phyloP scores from a whole-genome alignment of 2,113 vertebrate genomes.

The Nothocercus julius region DNA sequence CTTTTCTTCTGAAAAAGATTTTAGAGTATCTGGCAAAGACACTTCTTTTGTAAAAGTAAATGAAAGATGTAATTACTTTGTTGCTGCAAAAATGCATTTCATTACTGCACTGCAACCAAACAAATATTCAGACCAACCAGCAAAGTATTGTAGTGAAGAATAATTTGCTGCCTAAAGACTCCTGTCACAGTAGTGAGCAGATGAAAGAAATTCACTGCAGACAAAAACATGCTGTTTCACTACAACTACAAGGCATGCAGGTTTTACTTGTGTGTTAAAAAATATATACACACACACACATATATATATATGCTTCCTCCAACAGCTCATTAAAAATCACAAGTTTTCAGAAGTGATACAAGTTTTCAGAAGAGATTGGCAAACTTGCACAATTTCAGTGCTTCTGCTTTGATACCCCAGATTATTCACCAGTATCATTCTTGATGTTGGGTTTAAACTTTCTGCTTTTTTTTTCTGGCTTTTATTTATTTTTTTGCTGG shows the following conservation, averaged over 20 bases:
- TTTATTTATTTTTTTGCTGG: not conserved
- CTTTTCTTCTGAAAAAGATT: not conserved
- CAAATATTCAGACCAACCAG: not conserved
- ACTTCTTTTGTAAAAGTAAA: not conserved
- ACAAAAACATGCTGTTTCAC: not conserved
- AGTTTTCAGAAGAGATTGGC: not conserved
- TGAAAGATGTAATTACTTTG: not conserved
- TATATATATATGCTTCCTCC: not conserved
- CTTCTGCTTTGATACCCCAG: not conserved
- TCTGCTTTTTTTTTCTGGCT: not conserved
- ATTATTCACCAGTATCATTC: not conserved
- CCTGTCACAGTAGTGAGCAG: not conserved
- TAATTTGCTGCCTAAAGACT: not conserved
- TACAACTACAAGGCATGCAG: not conserved
- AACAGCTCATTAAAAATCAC: not conserved
- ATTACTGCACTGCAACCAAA: not conserved
- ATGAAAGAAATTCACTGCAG: not conserved
- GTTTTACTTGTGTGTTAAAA: not conserved
- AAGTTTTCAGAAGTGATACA: not conserved
- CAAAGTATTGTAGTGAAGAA: not conserved
- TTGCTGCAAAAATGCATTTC: not conserved
- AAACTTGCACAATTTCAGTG: not conserved
- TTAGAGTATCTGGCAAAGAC: not conserved
- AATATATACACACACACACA: too few species aligned
- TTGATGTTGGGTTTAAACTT: not conserved